These are phyloP conservation scores for Tadarida brasiliensis DNA, from an alignment of 2,797 vertebrate genomes.

Conservation along the genomic window DNA sequence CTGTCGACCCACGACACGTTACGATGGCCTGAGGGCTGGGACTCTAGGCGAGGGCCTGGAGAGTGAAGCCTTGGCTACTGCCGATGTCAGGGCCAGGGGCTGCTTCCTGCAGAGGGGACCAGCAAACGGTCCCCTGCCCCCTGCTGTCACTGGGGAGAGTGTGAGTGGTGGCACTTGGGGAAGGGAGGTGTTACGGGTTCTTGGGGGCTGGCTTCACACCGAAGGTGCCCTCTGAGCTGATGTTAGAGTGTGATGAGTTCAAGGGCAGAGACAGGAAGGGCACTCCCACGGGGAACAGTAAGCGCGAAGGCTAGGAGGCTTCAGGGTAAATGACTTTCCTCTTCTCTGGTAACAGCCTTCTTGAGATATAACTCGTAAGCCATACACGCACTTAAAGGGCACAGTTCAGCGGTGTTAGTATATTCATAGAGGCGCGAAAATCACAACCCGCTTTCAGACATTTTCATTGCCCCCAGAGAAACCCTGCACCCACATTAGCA, in stretches of 20 bases:
- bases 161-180: neutral
- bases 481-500: fast-evolving
- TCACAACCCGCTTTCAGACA: neutral
- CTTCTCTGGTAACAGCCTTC: neutral
- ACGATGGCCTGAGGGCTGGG: no score
- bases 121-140: neutral
- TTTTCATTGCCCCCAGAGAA: neutral
- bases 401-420: no score
- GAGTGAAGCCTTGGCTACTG: neutral
- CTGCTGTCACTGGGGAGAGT: neutral
- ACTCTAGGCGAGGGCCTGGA: fast-evolving
- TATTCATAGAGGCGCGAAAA: neutral
- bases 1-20: fast-evolving
- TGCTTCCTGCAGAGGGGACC: neutral
- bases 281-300: neutral
- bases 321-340: no score
- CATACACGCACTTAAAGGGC: no score
- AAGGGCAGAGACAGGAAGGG: neutral
- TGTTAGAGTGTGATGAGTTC: neutral
- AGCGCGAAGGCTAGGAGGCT: neutral
- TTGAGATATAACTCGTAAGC: no score
- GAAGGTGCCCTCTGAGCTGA: neutral
- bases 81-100: neutral
- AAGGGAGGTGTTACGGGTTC: neutral
- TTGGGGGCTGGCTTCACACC: neutral